These are phyloP conservation scores for Bombus confusus DNA, from an alignment of 1,140 invertebrate genomes.

Conservation along the genomic window DNA sequence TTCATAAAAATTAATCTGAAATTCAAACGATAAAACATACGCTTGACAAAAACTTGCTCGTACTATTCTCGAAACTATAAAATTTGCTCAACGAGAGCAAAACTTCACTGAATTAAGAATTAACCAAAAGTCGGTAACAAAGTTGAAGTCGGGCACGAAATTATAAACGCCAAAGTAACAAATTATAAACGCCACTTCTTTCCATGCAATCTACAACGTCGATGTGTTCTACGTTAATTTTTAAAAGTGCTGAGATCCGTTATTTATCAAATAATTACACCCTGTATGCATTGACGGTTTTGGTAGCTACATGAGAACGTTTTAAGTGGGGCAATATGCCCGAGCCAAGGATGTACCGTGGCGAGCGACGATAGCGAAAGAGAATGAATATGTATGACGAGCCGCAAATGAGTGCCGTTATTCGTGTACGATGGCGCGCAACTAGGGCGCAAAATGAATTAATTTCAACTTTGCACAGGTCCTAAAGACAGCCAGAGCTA, in stretches of 20 bases:
- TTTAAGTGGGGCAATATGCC: conserved; percentile 70
- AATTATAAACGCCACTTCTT: neutral
- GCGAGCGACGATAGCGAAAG: conserved; percentile 66
- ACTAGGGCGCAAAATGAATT: conserved; percentile 72
- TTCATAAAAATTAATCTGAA: no score
- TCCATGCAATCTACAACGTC: neutral
- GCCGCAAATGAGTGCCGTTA: conserved; percentile 68
- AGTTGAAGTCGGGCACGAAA: no score
- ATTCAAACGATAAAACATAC: no score
- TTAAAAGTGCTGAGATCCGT: no score
- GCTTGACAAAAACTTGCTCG: no score
- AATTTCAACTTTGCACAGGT: conserved; percentile 66
- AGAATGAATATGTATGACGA: conserved; percentile 71
- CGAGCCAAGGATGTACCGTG: conserved; percentile 56
- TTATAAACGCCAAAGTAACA: no score
- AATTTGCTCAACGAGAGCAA: no score
- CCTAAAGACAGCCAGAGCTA: conserved; percentile 42
- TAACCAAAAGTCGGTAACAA: no score
- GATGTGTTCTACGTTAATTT: neutral
- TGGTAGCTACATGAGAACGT: conserved; percentile 57
- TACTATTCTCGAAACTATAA: no score
- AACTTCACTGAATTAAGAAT: no score
- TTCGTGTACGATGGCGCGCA: conserved; percentile 59
- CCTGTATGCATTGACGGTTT: conserved; percentile 52
- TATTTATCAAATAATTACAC: conserved; percentile 53